phyloP scores from a whole-genome alignment of 2,113 vertebrate species.

The Indri indri region DNA sequence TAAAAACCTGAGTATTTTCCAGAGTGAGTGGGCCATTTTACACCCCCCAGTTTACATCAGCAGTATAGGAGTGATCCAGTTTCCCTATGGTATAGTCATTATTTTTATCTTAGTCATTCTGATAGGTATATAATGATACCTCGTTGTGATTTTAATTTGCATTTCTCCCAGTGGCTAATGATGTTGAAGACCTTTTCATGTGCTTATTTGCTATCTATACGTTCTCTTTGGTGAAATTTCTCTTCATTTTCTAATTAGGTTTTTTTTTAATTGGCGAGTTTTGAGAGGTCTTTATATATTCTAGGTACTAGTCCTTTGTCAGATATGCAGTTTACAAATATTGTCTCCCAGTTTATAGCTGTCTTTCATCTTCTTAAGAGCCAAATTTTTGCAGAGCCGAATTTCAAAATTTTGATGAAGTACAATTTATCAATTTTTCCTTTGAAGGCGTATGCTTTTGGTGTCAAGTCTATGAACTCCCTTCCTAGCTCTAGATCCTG shows the following conservation, averaged over 20 bases:
- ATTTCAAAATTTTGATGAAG: background rate
- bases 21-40: too few relatives aligned
- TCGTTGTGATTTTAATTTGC: background rate
- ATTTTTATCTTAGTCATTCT: too few relatives aligned
- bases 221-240: background rate
- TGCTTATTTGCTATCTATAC: background rate
- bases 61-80: too few relatives aligned
- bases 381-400: background rate
- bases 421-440: background rate
- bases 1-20: background rate
- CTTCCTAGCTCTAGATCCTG: background rate
- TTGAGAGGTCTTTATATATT: background rate
- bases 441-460: background rate
- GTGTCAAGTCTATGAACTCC: background rate
- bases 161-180: background rate
- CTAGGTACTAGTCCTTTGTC: background rate
- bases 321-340: background rate
- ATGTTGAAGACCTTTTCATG: too few relatives aligned
- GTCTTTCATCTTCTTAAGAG: background rate
- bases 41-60: too few relatives aligned
- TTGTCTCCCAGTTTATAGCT: background rate
- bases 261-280: background rate
- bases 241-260: background rate
- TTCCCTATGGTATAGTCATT: too few relatives aligned
- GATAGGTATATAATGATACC: too few relatives aligned